Conservation (phyloP, 1,140 invertebrate genomes). For the Brachionus sp. region DNA sequence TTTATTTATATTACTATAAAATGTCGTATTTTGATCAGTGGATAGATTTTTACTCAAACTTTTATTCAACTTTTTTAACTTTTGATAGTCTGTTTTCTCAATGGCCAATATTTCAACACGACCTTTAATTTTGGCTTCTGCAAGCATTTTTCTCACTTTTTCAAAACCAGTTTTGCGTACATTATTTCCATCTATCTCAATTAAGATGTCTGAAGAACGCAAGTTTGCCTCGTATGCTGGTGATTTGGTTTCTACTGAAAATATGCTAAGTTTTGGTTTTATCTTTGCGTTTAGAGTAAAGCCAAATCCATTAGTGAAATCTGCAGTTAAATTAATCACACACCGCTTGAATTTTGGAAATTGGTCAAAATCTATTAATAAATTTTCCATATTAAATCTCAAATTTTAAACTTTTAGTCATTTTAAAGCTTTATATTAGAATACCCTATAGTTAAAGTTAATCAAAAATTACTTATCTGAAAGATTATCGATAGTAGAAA, state of each 20-base stretch:
- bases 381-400: no score
- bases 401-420: no score
- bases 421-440: no score
- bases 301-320: not conserved
- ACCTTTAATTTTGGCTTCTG: not conserved
- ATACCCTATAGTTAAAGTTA: no score
- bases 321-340: not conserved
- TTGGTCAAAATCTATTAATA: not conserved
- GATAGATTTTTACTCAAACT: not conserved
- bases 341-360: not conserved
- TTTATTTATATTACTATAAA: not conserved
- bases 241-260: constrained; percentile 17
- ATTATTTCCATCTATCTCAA: constrained; percentile 37
- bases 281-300: constrained; percentile 20
- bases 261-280: not conserved
- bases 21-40: not conserved
- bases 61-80: not conserved
- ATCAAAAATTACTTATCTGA: no score
- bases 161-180: not conserved
- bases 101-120: constrained; percentile 36
- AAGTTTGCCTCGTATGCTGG: constrained; percentile 36
- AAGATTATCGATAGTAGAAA: no score
- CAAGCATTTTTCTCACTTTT: constrained; percentile 30
- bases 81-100: not conserved
- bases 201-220: not conserved